Evolutionary conservation across 2,888 invertebrate species (phyloP).

Genomic region (Luperina nickerlii): DNA sequence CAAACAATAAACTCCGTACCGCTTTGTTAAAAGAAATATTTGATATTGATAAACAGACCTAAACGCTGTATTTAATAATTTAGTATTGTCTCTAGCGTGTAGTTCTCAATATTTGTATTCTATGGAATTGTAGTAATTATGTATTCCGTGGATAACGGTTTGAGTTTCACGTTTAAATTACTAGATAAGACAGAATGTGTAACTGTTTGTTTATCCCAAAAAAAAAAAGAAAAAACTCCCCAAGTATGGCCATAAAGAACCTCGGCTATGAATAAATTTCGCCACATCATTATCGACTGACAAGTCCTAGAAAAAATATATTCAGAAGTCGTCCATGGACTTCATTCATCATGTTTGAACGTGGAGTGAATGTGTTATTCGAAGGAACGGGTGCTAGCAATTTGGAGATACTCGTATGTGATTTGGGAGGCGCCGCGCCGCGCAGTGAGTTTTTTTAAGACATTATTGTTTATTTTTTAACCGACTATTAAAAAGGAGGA

Average conservation of each 20-base stretch:
- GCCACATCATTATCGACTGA: slow-evolving; percentile 62
- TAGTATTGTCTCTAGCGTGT: too few species aligned
- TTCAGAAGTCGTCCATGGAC: slow-evolving; percentile 58
- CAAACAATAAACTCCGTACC: too few species aligned
- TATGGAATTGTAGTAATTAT: too few species aligned
- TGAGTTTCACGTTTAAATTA: too few species aligned
- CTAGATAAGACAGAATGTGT: too few species aligned
- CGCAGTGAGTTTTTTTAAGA: slow-evolving; percentile 8
- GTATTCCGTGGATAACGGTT: too few species aligned
- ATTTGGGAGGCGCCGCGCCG: slow-evolving; percentile 30
- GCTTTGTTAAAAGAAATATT: too few species aligned
- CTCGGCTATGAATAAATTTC: slow-evolving; percentile 51
- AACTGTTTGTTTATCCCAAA: too few species aligned
- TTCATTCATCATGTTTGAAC: slow-evolving; percentile 72
- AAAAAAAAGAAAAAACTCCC: not conserved
- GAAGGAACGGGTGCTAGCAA: slow-evolving; percentile 56
- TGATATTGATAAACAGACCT: too few species aligned
- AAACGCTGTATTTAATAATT: too few species aligned
- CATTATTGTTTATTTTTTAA: not conserved
- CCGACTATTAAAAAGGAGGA: too few species aligned
- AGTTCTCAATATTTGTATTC: too few species aligned
- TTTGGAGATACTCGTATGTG: slow-evolving; percentile 28
- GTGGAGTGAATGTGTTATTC: slow-evolving; percentile 68
- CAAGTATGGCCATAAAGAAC: slow-evolving; percentile 1
- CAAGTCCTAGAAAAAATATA: slow-evolving; percentile 62